Evolutionary conservation across 2,113 vertebrate genomes (phyloP).

Genomic region (Chloropsis hardwickii): DNA sequence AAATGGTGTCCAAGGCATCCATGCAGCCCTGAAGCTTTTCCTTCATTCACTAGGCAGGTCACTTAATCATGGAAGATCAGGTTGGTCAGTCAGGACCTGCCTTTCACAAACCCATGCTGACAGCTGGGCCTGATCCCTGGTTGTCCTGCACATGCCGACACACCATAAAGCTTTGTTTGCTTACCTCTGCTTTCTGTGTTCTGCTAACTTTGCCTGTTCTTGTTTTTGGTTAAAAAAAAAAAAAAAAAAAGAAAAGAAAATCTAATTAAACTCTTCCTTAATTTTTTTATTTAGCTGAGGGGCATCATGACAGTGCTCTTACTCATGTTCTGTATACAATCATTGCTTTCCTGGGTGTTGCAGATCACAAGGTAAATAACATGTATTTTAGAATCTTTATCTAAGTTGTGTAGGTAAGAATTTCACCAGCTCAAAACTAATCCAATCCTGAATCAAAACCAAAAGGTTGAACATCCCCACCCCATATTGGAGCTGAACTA

Average conservation of each 20-base stretch:
- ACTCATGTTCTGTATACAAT: constrained; percentile 92
- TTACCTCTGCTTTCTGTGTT: background rate
- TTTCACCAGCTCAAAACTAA: background rate
- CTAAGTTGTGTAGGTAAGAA: background rate
- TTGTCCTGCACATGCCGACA: background rate
- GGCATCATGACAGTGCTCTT: constrained; percentile 95
- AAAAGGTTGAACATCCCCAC: background rate
- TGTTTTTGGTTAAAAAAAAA: background rate
- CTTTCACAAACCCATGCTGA: background rate
- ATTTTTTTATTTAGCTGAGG: constrained; percentile 84
- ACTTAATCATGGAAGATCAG: background rate
- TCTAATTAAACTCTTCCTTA: constrained; percentile 66
- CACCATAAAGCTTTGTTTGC: background rate
- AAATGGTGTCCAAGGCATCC: background rate
- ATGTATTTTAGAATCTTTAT: background rate
- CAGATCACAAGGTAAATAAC: constrained; percentile 91
- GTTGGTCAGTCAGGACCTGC: background rate
- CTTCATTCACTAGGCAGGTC: background rate
- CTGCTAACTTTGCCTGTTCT: background rate
- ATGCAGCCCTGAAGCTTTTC: background rate
- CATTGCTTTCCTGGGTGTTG: constrained; percentile 92
- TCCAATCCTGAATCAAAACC: background rate
- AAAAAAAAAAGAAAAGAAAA: background rate
- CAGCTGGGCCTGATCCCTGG: background rate
- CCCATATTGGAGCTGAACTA: background rate